Evolutionary conservation across 2,888 invertebrate species (phyloP), one percentile per base, ranked within the genome.

Genomic region (Herminia tarsipennalis): DNA sequence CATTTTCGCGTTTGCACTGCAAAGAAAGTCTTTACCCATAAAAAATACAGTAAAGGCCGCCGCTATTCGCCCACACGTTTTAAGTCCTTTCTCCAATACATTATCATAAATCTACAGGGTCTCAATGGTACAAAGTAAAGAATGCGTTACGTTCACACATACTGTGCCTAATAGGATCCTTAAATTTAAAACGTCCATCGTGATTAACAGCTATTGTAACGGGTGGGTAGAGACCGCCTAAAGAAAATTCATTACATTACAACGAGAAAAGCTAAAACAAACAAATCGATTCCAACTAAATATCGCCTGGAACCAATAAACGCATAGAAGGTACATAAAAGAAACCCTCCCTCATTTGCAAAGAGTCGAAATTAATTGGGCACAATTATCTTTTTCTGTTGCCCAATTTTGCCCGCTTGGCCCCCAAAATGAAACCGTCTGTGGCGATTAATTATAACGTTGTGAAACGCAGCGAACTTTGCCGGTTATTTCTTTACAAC

Each of bases 341-440:
- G 69, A 74, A 78, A 74, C 73, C 65, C 70, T 56, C 78, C 75
- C 83, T 76, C 78, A 83, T 86, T 86, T 85, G 76, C 79, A 83
- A 85, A 79, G 77, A 86, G 82, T 73, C 71, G 41, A 82, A 87
- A 90, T 89, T 89, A 89, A 90, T 90, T 87, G 85, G 77, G 61
- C 70, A 73, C 81, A 84, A 88, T 88, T 88, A 88, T 86, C 86
- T 86, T 88, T 88, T 87, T 88, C 86, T 87, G 86, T 80, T 74
- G 70, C 66, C 67, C 56, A 22, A 22, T 28, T 44, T 37, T 32
- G 38, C 10, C 22, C 21, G 28, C 29, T 39, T 38, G 12, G 22
- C 45, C 56, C n/a, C 38, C 69, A 62, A 78, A 84, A 81, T 78
- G 73, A 79, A 84, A 85, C 75, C 73, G 77, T 78, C 76, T 71